Percentiles rank a stretch among this genome's conserved stretches.
Evolutionary conservation across 2,113 vertebrate species (phyloP).

Genomic region (Platysternon megacephalum): DNA sequence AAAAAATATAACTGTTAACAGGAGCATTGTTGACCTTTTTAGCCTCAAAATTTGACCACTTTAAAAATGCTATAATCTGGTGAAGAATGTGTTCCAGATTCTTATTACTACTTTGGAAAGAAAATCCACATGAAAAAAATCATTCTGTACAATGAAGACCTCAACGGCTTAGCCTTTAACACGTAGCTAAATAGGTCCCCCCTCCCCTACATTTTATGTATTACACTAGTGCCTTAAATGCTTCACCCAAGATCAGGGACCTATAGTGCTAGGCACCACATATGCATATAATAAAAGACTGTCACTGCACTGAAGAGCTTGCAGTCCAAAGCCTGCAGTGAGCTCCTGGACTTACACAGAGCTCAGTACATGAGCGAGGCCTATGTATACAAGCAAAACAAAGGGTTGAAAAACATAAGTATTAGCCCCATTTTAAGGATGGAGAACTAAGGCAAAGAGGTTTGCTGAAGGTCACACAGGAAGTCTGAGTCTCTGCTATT

Average conservation of each 20-base stretch:
- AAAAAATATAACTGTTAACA: rapidly evolving
- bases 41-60: neutral
- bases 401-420: neutral
- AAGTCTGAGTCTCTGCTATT: neutral
- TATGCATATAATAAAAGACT: neutral
- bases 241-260: neutral
- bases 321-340: neutral
- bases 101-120: neutral
- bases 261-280: neutral
- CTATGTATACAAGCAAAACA: neutral
- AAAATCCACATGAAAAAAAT: neutral
- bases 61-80: neutral
- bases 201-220: neutral
- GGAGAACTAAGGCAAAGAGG: rapidly evolving
- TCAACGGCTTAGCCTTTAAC: neutral
- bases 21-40: neutral
- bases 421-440: neutral
- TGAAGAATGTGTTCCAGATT: neutral
- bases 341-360: neutral
- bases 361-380: neutral
- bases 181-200: neutral
- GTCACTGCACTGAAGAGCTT: neutral
- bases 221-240: neutral
- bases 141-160: neutral
- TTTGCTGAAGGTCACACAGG: neutral